Conservation (phyloP, 2,888 invertebrate genomes). For the Amblyteles armatorius region DNA sequence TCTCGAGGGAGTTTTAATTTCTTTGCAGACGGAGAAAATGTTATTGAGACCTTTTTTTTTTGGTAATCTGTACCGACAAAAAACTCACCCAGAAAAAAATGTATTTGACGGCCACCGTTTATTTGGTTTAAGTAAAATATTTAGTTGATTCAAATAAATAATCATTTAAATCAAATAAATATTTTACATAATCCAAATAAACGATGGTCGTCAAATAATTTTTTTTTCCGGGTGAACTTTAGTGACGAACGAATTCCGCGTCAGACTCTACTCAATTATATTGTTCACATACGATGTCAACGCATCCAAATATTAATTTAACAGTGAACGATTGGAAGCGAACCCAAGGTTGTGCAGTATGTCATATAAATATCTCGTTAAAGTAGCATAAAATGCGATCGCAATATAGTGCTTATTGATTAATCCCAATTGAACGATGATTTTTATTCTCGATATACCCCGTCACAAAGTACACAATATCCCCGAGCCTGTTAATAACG, state of each 20-base stretch:
- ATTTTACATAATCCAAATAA: too few relatives aligned
- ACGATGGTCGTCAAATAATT: too few relatives aligned
- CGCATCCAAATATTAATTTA: neutral
- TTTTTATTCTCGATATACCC: slow-evolving; percentile 3
- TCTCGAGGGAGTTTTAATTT: too few relatives aligned
- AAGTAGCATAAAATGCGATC: neutral
- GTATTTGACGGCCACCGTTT: too few relatives aligned
- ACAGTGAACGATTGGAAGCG: neutral
- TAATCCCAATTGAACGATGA: neutral
- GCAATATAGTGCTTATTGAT: neutral
- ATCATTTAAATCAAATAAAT: too few relatives aligned
- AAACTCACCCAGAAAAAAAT: too few relatives aligned
- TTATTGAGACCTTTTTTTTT: too few relatives aligned
- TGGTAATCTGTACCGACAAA: too few relatives aligned
- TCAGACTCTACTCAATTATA: slow-evolving; percentile 10
- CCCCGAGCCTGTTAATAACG: slow-evolving; percentile 15
- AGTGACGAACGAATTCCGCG: neutral
- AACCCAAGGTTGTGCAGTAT: neutral
- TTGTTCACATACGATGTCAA: neutral
- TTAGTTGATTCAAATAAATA: too few relatives aligned
- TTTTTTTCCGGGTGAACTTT: neutral
- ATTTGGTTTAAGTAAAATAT: too few relatives aligned
- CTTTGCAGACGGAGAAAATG: too few relatives aligned
- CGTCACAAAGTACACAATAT: neutral
- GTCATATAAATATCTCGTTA: neutral